Percentiles rank a stretch among this genome's conserved stretches.
Evolutionary conservation across 2,797 vertebrate species (phyloP).

Genomic region (Hippocampus kuda): DNA sequence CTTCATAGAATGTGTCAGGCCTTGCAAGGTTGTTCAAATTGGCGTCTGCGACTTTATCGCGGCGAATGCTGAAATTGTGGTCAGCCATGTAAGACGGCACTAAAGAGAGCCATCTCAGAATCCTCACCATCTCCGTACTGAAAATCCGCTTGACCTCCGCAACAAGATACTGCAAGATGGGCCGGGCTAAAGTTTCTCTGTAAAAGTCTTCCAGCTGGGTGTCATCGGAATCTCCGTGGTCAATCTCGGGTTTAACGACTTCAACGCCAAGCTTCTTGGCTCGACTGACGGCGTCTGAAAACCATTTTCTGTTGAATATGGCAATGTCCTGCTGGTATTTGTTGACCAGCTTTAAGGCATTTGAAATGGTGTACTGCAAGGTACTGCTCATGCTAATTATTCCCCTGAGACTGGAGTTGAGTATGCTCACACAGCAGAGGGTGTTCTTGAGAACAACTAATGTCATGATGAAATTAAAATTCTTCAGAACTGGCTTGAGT

Average conservation of each 20-base stretch:
- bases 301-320: constrained; percentile 95
- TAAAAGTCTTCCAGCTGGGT: constrained; percentile 82
- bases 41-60: constrained; percentile 89
- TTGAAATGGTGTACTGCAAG: constrained; percentile 87
- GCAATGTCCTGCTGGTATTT: constrained; percentile 94
- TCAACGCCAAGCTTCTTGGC: constrained; percentile 82
- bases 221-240: constrained; percentile 61
- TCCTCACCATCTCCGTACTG: constrained; percentile 86
- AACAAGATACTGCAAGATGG: constrained; percentile 82
- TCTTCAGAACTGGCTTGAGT: constrained; percentile 79
- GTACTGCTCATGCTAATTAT: constrained; percentile 87
- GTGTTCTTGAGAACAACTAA: constrained; percentile 88
- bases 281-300: constrained; percentile 83
- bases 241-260: constrained; percentile 72
- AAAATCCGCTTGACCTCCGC: constrained; percentile 90
- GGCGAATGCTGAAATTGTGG: constrained; percentile 90
- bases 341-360: constrained; percentile 88
- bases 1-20: constrained; percentile 89
- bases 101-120: constrained; percentile 86
- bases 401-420: constrained; percentile 94
- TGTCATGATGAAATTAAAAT: constrained; percentile 93
- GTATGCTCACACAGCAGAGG: constrained; percentile 91
- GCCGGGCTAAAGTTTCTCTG: constrained; percentile 80
- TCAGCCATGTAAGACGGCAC: constrained; percentile 97
- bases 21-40: constrained; percentile 90